phyloP scores from a whole-genome alignment of 2,797 vertebrate species.

The Tragopan temminckii region DNA sequence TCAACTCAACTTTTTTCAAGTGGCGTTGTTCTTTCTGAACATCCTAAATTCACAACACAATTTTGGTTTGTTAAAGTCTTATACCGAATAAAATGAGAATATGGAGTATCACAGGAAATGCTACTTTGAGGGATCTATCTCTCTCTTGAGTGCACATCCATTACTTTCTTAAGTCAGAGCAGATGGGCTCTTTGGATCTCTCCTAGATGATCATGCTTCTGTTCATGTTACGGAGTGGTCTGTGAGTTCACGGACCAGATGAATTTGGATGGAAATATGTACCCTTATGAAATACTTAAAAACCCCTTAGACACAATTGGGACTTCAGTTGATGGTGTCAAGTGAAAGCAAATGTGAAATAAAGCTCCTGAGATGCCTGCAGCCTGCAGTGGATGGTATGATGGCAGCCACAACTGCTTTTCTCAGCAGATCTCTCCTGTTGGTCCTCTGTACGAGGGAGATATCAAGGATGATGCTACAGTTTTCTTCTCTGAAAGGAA shows the following conservation, averaged over 20 bases:
- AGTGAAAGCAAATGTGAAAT: not conserved
- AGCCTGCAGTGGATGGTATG: not conserved
- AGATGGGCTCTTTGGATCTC: not conserved
- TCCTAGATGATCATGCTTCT: not conserved
- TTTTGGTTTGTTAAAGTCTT: not conserved
- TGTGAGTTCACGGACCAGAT: not conserved
- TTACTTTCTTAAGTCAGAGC: not conserved
- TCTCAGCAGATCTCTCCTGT: not conserved
- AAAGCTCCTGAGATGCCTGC: not conserved
- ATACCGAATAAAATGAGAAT: not conserved
- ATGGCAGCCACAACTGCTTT: not conserved
- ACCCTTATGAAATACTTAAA: not conserved
- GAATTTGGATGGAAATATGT: not conserved
- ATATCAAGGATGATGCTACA: not conserved
- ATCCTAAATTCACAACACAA: not conserved
- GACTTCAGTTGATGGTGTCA: not conserved
- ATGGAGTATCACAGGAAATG: not conserved
- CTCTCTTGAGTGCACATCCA: not conserved
- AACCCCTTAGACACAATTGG: not conserved
- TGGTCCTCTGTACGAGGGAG: not conserved
- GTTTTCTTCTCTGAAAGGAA: not conserved
- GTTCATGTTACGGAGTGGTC: rapidly evolving
- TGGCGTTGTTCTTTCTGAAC: not conserved
- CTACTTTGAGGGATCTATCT: rapidly evolving
- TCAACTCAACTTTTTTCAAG: not conserved